Base-by-base conservation (phyloP, 2,888 invertebrate species). In the Seladonia tumulorum region DNA sequence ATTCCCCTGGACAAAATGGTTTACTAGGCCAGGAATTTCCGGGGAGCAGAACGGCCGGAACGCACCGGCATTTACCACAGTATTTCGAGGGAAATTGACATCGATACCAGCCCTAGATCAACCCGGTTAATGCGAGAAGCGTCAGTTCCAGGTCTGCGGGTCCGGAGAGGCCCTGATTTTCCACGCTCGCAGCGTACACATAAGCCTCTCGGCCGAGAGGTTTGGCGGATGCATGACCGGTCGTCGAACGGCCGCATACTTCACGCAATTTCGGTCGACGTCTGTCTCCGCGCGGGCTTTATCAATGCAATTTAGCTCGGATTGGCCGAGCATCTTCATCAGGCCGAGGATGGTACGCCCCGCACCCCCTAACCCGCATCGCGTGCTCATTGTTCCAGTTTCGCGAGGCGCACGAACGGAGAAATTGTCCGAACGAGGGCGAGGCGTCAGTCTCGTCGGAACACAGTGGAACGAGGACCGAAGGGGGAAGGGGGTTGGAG, bases 251-350 rank as follows among this genome's bases (percentile, higher is more conserved):
- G 45, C 42, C 25, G 71, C 63, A 63, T 63, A 63, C 63, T 63
- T 29, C 63, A 8, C 29, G 3, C 75, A 81, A 88, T 82, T 78
- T 85, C 80, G 47, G 70, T 22, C 82, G 70, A 29, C 29, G 63
- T 63, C 8, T 18, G 63, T 29, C 63, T 73, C 73, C 78, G 35
- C 76, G 45, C 8, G 25, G 63, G 29, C 29, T 83, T 88, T 82
- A 86, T 90, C 88, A 88, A 82, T 72, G 86, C 80, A 86, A 71
- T 86, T 77, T 77, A 73, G 16, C 68, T 39, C 68, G 81, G 76
- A 89, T 90, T 81, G 73, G 49, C 71, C 73, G 77, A 78, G 75
- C 75, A 81, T 87, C 88, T 80, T 16, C 63, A 63, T 63, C 77
- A 76, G 80, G 75, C 75, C 63, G 29, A 39, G 18, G 45, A 25